Conservation (phyloP, 2,797 vertebrate species). For the Alauda arvensis region DNA sequence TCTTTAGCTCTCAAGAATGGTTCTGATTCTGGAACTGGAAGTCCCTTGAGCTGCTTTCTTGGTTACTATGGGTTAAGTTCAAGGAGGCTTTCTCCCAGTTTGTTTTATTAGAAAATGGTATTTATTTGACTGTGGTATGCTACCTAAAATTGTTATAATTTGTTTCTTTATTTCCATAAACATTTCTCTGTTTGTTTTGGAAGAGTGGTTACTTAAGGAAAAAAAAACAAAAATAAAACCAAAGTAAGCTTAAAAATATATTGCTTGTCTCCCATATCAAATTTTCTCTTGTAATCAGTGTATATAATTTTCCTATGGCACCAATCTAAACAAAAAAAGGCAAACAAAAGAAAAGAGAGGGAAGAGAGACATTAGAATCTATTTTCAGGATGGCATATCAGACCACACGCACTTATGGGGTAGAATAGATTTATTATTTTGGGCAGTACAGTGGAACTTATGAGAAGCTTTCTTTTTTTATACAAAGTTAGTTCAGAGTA, state of each 20-base stretch:
- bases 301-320: slow-evolving; percentile 7
- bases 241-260: slow-evolving; percentile 1
- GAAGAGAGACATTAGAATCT: slow-evolving; percentile 3
- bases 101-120: slow-evolving; percentile 58
- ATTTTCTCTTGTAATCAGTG: slow-evolving; percentile 6
- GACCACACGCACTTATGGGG: slow-evolving; percentile 42
- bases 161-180: slow-evolving; percentile 59
- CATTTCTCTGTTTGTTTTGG: slow-evolving; percentile 46
- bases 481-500: slow-evolving; percentile 57
- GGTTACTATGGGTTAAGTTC: slow-evolving; percentile 37
- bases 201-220: background rate
- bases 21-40: slow-evolving; percentile 1
- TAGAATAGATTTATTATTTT: slow-evolving; percentile 61
- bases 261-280: background rate
- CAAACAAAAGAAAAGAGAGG: background rate
- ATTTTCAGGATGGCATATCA: slow-evolving; percentile 51
- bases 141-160: slow-evolving; percentile 58
- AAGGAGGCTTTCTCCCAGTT: slow-evolving; percentile 22
- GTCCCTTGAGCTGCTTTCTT: background rate
- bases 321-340: background rate
- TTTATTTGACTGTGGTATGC: slow-evolving; percentile 54
- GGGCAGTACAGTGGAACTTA: slow-evolving; percentile 54
- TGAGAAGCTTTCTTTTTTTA: slow-evolving; percentile 64
- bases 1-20: background rate
- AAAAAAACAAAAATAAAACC: background rate